Evolutionary conservation across 1,140 invertebrate genomes (phyloP), one percentile per base, ranked within the genome.

Genomic region (Euura saliciscinereae): DNA sequence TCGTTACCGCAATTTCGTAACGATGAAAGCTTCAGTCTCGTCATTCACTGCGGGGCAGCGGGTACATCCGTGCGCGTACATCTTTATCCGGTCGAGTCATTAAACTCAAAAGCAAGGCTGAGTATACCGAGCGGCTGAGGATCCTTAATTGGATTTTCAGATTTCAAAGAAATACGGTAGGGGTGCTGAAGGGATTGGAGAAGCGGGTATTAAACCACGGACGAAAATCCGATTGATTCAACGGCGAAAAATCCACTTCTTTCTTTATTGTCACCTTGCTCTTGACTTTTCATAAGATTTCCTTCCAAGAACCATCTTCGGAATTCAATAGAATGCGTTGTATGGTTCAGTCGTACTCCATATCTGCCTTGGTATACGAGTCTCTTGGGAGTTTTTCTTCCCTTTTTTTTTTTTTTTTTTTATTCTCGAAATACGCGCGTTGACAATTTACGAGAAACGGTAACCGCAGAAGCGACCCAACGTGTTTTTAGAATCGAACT

Each of bases 111-210:
- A 59, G 51, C 51, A 6, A 59, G 51, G 10, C 6, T 8, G 51
- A n/a, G 8, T 11, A 11, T 6, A 8, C 8, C 10, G 51, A 8
- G 5, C 51, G 51, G 51, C 6, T 59, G 8, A n/a, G 3, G 5
- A 59, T 59, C 51, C 51, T n/a, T 59, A 59, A 59, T 59, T 59
- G 51, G 51, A n/a, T 59, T 59, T 59, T n/a, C 8, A 59, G 51
- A 11, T 59, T 59, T 51, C 6, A 51, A 51, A 51, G 11, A 59
- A 59, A 59, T n/a, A n/a, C 10, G 51, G 10, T 59, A 59, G 8
- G 13, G 13, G 51, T 59, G 10, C 3, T 59, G 51, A 59, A n/a
- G 3, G 51, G 13, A 59, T 59, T 11, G 8, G 51, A 59, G 5
- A 6, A 4, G 13, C 51, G 3, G 51, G 13, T n/a, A 59, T 59